Evolutionary conservation across 2,113 vertebrate species (phyloP).

Genomic region (Ascaphus truei): DNA sequence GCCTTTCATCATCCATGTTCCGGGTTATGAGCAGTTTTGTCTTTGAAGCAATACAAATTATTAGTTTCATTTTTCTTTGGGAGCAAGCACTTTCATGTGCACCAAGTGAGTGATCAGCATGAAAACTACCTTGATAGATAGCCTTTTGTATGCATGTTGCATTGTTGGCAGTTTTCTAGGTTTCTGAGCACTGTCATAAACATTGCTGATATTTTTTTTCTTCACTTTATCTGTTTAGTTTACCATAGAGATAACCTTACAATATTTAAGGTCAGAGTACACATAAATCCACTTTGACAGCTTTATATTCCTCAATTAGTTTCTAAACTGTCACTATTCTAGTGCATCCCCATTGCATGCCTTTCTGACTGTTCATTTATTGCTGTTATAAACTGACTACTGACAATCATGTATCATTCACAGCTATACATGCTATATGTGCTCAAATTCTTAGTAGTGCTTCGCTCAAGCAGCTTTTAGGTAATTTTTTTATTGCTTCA

Average conservation of each 20-base stretch:
- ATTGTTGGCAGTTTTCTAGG: neutral
- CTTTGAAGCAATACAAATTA: neutral
- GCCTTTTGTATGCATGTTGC: neutral
- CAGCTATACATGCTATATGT: too few relatives aligned
- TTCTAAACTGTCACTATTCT: slow-evolving; percentile 16
- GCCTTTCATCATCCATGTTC: too few relatives aligned
- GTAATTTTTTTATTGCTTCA: too few relatives aligned
- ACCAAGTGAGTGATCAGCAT: neutral
- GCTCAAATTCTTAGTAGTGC: neutral
- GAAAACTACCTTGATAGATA: neutral
- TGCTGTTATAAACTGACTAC: neutral
- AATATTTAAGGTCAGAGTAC: slow-evolving; percentile 12
- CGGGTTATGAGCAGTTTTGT: too few relatives aligned
- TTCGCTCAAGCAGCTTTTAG: too few relatives aligned
- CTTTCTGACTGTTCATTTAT: slow-evolving; percentile 1
- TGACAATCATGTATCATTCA: slow-evolving; percentile 1
- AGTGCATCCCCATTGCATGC: neutral
- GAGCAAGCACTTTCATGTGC: too few relatives aligned
- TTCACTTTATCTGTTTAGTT: slow-evolving; percentile 13
- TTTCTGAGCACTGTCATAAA: neutral
- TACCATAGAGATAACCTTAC: neutral
- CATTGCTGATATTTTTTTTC: slow-evolving; percentile 16
- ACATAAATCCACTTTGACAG: slow-evolving; percentile 16
- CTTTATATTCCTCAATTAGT: slow-evolving; percentile 2
- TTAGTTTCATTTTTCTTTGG: neutral